phyloP scores from a whole-genome alignment of 2,797 vertebrate species.

The Melanotaenia nigrans region DNA sequence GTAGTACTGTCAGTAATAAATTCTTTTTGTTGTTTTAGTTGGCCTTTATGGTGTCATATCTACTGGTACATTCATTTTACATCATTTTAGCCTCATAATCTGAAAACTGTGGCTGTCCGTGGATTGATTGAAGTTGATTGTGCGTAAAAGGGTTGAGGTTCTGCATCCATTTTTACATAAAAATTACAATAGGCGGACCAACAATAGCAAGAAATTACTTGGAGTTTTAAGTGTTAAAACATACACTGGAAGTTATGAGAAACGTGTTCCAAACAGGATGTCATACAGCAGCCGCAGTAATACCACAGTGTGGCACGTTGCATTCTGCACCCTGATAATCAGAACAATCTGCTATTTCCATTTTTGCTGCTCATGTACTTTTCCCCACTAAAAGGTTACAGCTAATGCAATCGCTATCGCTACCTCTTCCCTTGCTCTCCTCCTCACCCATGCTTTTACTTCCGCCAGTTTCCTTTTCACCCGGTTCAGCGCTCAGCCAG shows the following conservation, averaged over 20 bases:
- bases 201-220: no score
- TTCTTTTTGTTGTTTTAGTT: no score
- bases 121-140: no score
- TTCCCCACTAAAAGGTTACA: conserved; percentile 40
- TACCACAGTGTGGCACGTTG: conserved; percentile 2
- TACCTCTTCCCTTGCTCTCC: conserved; percentile 11
- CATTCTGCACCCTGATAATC: conserved; percentile 47
- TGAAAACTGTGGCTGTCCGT: no score
- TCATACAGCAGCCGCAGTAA: conserved; percentile 36
- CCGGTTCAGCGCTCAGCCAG: conserved; percentile 17
- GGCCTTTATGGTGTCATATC: no score
- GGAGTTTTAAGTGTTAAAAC: neutral
- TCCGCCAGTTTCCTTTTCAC: conserved; percentile 17
- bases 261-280: conserved; percentile 26
- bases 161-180: neutral
- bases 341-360: conserved; percentile 24
- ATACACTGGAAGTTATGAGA: conserved; percentile 31
- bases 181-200: no score
- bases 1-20: no score
- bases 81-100: no score
- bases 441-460: conserved; percentile 6
- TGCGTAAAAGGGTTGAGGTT: no score
- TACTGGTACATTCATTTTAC: no score
- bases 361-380: conserved; percentile 50
- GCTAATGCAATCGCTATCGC: conserved; percentile 33